These are phyloP conservation scores for Anastatus disparis DNA, from an alignment of 1,140 invertebrate genomes.

Conservation along the genomic window DNA sequence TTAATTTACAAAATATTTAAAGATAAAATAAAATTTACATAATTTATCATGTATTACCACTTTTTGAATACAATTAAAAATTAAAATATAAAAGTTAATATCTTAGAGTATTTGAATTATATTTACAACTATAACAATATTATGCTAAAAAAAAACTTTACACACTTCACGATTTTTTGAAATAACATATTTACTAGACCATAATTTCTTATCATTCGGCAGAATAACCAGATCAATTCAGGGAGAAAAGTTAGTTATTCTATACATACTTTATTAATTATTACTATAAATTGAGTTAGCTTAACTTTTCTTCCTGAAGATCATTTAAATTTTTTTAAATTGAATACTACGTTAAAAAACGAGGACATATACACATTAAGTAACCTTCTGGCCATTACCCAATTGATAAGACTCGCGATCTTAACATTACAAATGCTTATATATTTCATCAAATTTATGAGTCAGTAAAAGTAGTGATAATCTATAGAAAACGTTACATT, in stretches of 20 bases:
- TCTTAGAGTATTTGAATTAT: slow-evolving; percentile 3
- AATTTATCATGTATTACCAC: no score
- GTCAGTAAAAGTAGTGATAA: no score
- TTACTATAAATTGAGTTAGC: slow-evolving; percentile 7
- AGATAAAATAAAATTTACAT: no score
- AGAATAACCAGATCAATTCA: background rate
- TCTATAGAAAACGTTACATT: no score
- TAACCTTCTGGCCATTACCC: slow-evolving; percentile 56
- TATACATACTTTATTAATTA: no score
- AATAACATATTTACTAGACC: slow-evolving; percentile 1
- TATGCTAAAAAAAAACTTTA: slow-evolving; percentile 7
- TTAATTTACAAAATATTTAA: no score
- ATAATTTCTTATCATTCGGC: background rate
- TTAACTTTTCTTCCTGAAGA: slow-evolving; percentile 26
- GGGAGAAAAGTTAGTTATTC: slow-evolving; percentile 2
- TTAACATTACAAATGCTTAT: no score
- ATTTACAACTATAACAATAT: background rate
- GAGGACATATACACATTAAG: slow-evolving; percentile 51
- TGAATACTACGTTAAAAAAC: slow-evolving; percentile 36
- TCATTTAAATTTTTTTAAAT: slow-evolving; percentile 14
- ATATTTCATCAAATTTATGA: no score
- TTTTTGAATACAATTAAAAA: no score
- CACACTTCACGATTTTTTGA: background rate
- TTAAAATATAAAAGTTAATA: slow-evolving; percentile 14
- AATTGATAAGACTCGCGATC: no score